Conservation (phyloP, 2,888 invertebrate species). For the Colostygia pectinataria region DNA sequence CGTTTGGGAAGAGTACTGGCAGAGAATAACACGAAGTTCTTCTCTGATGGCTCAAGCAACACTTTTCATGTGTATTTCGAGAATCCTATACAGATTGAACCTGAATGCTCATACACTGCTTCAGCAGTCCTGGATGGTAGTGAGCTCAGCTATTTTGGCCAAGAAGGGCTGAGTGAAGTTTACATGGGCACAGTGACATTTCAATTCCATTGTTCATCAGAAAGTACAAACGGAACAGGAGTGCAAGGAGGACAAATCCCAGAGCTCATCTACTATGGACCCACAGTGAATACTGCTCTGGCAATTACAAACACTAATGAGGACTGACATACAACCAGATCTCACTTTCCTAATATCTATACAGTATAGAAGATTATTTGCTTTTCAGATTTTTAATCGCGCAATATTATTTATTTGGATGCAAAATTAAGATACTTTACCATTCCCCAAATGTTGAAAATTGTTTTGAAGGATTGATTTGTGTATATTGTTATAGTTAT, state of each 20-base stretch:
- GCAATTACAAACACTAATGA: slow-evolving; percentile 70
- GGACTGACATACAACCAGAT: slow-evolving; percentile 73
- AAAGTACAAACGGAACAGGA: slow-evolving; percentile 98
- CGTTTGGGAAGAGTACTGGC: slow-evolving; percentile 93
- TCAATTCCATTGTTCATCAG: slow-evolving; percentile 98
- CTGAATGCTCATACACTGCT: slow-evolving; percentile 96
- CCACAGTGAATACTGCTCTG: slow-evolving; percentile 81
- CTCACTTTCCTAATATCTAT: slow-evolving; percentile 58
- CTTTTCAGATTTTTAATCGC: slow-evolving; percentile 35
- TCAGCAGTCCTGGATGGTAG: slow-evolving; percentile 97
- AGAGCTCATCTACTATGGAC: slow-evolving; percentile 97
- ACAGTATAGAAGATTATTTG: slow-evolving; percentile 55
- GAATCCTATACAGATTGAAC: slow-evolving; percentile 94
- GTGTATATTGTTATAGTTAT: slow-evolving; percentile 73
- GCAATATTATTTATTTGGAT: slow-evolving; percentile 35
- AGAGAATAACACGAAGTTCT: slow-evolving; percentile 96
- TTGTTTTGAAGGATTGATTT: slow-evolving; percentile 58
- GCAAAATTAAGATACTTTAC: slow-evolving; percentile 48
- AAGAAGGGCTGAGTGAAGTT: slow-evolving; percentile 97
- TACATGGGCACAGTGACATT: slow-evolving; percentile 96
- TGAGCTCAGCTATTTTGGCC: slow-evolving; percentile 97
- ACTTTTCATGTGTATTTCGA: slow-evolving; percentile 94
- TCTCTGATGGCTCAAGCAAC: slow-evolving; percentile 97
- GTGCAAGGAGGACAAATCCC: slow-evolving; percentile 99
- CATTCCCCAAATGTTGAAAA: slow-evolving; percentile 65